Conservation (phyloP, 2,888 invertebrate genomes). For the Carpatolechia fugitivella region DNA sequence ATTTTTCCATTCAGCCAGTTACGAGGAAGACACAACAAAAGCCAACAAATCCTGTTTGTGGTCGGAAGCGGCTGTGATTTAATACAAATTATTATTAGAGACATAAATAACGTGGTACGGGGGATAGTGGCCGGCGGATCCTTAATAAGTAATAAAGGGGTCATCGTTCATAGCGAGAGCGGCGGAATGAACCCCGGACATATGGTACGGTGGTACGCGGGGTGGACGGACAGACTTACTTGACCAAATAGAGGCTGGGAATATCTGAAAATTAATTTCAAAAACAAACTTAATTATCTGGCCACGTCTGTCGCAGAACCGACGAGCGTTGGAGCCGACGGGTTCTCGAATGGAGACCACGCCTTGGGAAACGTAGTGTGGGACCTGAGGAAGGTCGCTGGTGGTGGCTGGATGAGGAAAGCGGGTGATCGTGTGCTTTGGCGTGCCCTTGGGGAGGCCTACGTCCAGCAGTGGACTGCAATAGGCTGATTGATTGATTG, state of each 20-base stretch:
- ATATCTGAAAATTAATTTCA: neutral
- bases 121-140: conserved; percentile 59
- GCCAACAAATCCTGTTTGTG: conserved; percentile 76
- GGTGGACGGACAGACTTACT: neutral
- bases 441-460: too few species aligned
- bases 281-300: neutral
- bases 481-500: too few species aligned
- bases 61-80: conserved; percentile 73
- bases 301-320: too few species aligned
- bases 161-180: conserved; percentile 64
- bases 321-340: too few species aligned
- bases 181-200: conserved; percentile 68
- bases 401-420: too few species aligned
- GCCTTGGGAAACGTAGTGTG: too few species aligned
- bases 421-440: too few species aligned
- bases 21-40: conserved; percentile 65
- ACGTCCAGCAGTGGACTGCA: too few species aligned
- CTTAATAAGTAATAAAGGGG: conserved; percentile 80
- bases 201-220: conserved; percentile 41
- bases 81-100: conserved; percentile 80
- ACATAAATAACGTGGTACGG: conserved; percentile 74
- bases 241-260: neutral
- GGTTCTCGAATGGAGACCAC: too few species aligned
- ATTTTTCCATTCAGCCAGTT: conserved; percentile 51
- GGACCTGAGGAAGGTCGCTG: too few species aligned